Percentiles rank a stretch among this genome's conserved stretches.
These are phyloP conservation scores for Bellardia pandia DNA, from an alignment of 2,888 invertebrate species.

Conservation along the genomic window DNA sequence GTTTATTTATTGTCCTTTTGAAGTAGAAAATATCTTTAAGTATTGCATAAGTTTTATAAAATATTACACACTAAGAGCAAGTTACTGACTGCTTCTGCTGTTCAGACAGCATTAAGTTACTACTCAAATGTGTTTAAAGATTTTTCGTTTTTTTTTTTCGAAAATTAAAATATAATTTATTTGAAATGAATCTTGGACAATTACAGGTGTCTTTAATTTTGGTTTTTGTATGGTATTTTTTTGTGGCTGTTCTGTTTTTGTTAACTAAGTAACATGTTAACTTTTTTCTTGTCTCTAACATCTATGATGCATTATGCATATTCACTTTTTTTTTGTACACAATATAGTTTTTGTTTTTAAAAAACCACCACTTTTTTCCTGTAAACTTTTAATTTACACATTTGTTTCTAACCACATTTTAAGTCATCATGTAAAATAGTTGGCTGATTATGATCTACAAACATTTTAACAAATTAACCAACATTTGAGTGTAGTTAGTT, in stretches of 20 bases:
- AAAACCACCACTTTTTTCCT: constrained; percentile 31
- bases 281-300: constrained; percentile 15
- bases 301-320: constrained; percentile 21
- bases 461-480: constrained; percentile 73
- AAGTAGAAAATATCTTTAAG: constrained; percentile 7
- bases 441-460: constrained; percentile 69
- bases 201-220: constrained; percentile 58
- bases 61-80: background rate
- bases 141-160: background rate
- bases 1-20: constrained; percentile 37
- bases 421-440: constrained; percentile 43
- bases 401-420: constrained; percentile 37
- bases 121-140: background rate
- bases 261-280: constrained; percentile 7
- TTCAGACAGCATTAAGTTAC: background rate
- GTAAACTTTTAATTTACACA: background rate
- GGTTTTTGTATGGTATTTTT: background rate
- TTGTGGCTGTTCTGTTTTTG: background rate
- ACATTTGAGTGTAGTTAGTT: constrained; percentile 67
- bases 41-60: constrained; percentile 37
- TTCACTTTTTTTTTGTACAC: background rate
- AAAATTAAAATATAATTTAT: constrained; percentile 36
- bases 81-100: background rate
- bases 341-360: background rate
- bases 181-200: constrained; percentile 47